Percentiles rank a stretch among this genome's conserved stretches.
phyloP scores from a whole-genome alignment of 2,113 vertebrate genomes.

The Saguinus imperator region DNA sequence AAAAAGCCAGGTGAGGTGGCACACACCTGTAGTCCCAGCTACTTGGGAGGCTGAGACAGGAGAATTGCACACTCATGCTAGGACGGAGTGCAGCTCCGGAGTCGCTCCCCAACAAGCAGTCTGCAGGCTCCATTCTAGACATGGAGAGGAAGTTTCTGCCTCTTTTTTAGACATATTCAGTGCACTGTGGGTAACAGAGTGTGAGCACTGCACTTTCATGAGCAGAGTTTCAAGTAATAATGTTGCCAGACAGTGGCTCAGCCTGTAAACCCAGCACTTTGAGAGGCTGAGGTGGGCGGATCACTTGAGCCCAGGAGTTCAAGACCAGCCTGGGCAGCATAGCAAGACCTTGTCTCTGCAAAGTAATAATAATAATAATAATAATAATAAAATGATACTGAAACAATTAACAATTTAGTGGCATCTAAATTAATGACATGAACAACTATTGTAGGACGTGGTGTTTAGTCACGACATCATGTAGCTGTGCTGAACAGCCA shows the following conservation, averaged over 20 bases:
- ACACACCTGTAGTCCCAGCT: too few species aligned
- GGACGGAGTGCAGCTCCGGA: accelerated
- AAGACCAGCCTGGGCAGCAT: background rate
- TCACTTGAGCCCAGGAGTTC: background rate
- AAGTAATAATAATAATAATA: background rate
- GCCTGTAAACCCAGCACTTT: background rate
- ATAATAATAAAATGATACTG: too few species aligned
- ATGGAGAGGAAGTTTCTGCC: background rate
- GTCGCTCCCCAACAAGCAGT: background rate
- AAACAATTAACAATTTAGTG: background rate
- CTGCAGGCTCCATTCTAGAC: background rate
- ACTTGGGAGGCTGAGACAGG: too few species aligned
- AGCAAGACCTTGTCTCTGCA: too few species aligned
- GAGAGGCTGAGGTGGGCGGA: background rate
- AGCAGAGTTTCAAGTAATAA: background rate
- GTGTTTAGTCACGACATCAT: background rate
- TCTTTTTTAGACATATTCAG: background rate
- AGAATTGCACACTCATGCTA: too few species aligned
- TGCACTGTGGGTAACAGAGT: background rate
- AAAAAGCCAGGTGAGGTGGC: too few species aligned
- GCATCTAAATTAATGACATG: background rate
- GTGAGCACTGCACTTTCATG: background rate
- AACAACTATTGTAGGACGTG: too few species aligned
- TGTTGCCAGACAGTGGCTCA: background rate
- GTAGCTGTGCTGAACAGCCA: background rate